Evolutionary conservation across 2,888 invertebrate genomes (phyloP).

Genomic region (Drosophila picticornis): DNA sequence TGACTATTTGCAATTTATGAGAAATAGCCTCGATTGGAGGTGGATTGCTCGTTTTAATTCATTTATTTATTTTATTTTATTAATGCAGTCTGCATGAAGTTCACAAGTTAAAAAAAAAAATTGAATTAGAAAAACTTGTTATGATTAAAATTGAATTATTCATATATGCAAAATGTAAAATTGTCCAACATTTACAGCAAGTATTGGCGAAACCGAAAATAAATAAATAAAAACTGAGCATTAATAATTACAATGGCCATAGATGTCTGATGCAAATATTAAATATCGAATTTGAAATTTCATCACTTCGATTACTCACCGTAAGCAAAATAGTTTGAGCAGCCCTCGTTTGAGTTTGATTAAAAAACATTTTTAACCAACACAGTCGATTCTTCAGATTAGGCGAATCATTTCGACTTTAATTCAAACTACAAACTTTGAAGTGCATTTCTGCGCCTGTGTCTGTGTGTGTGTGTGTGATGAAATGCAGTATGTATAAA

Average conservation of each 20-base stretch:
- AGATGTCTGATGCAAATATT: not conserved
- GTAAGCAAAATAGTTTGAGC: not conserved
- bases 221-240: not conserved
- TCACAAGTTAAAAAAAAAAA: not conserved
- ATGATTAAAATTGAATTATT: too few species aligned
- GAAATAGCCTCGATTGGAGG: constrained; percentile 2
- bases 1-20: constrained; percentile 10
- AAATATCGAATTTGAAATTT: not conserved
- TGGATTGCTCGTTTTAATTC: not conserved
- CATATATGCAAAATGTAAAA: too few species aligned
- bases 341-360: constrained; percentile 11
- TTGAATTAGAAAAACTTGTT: not conserved
- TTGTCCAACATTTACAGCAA: not conserved
- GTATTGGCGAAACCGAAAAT: not conserved
- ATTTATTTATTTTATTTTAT: not conserved
- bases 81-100: not conserved
- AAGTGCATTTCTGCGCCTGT: constrained; percentile 5
- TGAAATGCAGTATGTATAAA: constrained; percentile 42
- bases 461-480: not conserved
- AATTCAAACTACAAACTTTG: constrained; percentile 7
- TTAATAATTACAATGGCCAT: not conserved
- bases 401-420: constrained; percentile 10
- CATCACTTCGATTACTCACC: not conserved
- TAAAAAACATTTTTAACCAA: constrained; percentile 8
- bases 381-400: constrained; percentile 29